A percentile compares a stretch with the other conserved stretches of the same genome.
Evolutionary conservation across 2,797 vertebrate genomes (phyloP).

Genomic region (Eulemur mongoz): DNA sequence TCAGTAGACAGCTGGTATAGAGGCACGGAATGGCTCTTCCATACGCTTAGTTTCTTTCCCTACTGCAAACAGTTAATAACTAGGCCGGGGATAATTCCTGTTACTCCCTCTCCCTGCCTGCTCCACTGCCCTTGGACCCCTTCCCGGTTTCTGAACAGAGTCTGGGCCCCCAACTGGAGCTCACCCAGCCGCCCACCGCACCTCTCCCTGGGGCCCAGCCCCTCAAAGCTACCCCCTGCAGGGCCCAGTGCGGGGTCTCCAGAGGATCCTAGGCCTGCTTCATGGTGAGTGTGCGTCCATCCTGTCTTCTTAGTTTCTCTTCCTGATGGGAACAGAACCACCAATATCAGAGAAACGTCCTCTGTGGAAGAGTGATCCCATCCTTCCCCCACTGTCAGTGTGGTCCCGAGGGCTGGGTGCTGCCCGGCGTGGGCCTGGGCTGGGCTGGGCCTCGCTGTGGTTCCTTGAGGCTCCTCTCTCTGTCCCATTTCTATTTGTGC

Average conservation of each 20-base stretch:
- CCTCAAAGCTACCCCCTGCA: background rate
- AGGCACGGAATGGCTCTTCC: background rate
- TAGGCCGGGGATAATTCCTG: background rate
- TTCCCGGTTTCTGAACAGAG: background rate
- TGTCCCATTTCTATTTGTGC: background rate
- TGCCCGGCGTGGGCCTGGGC: background rate
- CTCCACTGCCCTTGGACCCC: background rate
- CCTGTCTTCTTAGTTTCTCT: background rate
- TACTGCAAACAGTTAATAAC: background rate
- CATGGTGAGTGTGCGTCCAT: background rate
- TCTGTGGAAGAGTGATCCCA: too few species aligned
- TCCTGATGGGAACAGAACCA: background rate
- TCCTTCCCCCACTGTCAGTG: background rate
- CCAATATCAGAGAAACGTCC: background rate
- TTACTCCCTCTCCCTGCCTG: background rate
- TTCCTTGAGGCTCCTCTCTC: background rate
- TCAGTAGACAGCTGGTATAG: background rate
- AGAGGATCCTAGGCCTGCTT: background rate
- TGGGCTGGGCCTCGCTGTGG: background rate
- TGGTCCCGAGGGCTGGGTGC: background rate
- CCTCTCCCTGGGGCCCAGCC: background rate
- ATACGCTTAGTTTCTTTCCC: background rate
- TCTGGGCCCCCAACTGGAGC: background rate
- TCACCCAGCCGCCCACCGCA: background rate
- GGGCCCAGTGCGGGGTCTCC: background rate